Evolutionary conservation across 1,140 invertebrate genomes (phyloP).

Genomic region (Brachionus paranguensis): DNA sequence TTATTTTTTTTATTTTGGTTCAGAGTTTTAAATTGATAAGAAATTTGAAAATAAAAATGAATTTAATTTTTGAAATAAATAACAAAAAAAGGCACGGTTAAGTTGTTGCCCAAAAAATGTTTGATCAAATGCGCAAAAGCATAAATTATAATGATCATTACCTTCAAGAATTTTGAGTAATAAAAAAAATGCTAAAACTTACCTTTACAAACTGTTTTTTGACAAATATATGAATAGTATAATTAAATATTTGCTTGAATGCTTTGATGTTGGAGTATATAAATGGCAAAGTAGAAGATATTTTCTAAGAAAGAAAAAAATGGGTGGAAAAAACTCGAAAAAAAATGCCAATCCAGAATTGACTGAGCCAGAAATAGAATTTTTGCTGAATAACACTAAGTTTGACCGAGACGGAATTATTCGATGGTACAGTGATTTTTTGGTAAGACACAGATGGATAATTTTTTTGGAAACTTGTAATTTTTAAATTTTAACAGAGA

Average conservation of each 20-base stretch:
- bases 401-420: conserved; percentile 54
- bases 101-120: not conserved
- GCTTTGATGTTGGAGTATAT: not conserved
- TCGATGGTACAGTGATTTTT: conserved; percentile 56
- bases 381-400: conserved; percentile 54
- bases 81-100: not conserved
- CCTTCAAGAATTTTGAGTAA: not conserved
- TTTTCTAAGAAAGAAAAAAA: not conserved
- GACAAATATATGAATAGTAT: not conserved
- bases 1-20: no score
- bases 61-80: not conserved
- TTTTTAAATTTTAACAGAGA: not conserved
- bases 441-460: conserved; percentile 45
- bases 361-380: conserved; percentile 50
- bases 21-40: not conserved
- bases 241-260: conserved; percentile 28
- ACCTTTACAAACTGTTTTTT: not conserved
- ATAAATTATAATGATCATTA: not conserved
- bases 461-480: not conserved
- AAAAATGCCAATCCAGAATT: conserved; percentile 31
- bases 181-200: not conserved
- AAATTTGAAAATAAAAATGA: not conserved
- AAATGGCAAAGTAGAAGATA: not conserved
- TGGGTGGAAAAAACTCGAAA: conserved; percentile 31
- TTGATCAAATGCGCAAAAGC: not conserved